phyloP scores from a whole-genome alignment of 2,888 invertebrate species.

The Agrilus cyanescens region DNA sequence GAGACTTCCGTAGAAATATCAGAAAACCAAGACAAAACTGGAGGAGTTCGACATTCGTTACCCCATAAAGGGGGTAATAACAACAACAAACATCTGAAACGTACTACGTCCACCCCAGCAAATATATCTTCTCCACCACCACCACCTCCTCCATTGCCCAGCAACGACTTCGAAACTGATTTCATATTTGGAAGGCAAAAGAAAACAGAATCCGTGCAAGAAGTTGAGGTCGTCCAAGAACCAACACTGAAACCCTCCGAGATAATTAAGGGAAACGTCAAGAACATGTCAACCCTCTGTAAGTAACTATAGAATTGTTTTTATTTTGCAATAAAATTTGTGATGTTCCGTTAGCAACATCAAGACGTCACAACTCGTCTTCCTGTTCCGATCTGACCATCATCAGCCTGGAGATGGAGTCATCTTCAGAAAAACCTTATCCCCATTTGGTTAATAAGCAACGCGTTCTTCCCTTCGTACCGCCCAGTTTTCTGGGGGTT shows the following conservation, averaged over 20 bases:
- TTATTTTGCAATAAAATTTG: conserved; percentile 1
- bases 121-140: conserved; percentile 47
- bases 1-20: conserved; percentile 28
- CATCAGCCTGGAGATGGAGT: conserved; percentile 36
- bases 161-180: neutral
- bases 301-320: conserved; percentile 19
- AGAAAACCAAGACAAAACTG: conserved; percentile 28
- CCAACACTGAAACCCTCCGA: conserved; percentile 56
- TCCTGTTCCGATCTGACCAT: conserved; percentile 37
- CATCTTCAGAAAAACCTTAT: conserved; percentile 39
- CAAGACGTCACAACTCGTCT: conserved; percentile 33
- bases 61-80: conserved; percentile 20
- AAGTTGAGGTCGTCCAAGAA: conserved; percentile 51
- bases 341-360: conserved; percentile 25
- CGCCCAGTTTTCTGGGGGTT: conserved; percentile 69
- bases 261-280: conserved; percentile 45
- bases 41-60: conserved; percentile 29
- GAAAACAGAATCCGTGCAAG: conserved; percentile 29
- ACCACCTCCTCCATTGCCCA: conserved; percentile 55
- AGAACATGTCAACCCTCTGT: conserved; percentile 46
- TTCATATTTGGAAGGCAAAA: conserved; percentile 17
- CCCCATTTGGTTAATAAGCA: conserved; percentile 71
- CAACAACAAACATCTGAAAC: conserved; percentile 35
- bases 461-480: conserved; percentile 78
- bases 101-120: conserved; percentile 46